Conservation (phyloP, 2,888 invertebrate genomes). For the Leptopilina myrica region DNA sequence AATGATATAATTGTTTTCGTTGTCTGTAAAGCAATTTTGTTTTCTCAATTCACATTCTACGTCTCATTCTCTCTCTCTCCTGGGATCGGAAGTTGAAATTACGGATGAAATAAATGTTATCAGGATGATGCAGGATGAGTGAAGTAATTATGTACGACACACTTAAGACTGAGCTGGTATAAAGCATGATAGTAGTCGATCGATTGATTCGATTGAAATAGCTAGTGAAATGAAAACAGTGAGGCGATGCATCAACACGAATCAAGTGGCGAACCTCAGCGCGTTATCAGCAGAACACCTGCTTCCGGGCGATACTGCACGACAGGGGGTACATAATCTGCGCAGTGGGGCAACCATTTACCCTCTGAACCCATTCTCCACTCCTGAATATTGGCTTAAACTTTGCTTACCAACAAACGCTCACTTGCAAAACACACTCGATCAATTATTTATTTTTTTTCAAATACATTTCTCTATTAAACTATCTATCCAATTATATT, state of each 20-base stretch:
- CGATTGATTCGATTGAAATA: conserved; percentile 30
- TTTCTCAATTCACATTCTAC: too few species aligned
- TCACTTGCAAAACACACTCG: not conserved
- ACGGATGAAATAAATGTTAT: conserved; percentile 8
- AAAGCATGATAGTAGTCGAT: conserved; percentile 7
- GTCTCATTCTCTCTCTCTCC: too few species aligned
- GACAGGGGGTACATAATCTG: conserved; percentile 49
- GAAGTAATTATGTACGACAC: conserved; percentile 22
- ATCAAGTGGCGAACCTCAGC: conserved; percentile 49
- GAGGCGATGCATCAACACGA: conserved; percentile 42
- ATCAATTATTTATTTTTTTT: not conserved
- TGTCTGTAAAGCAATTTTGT: too few species aligned
- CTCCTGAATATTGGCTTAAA: conserved; percentile 20
- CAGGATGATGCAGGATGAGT: conserved; percentile 4
- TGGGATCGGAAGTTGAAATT: not conserved
- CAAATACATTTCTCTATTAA: too few species aligned
- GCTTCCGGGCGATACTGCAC: conserved; percentile 54
- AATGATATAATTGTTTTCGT: too few species aligned
- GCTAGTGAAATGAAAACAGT: conserved; percentile 27
- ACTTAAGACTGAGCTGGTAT: conserved; percentile 13
- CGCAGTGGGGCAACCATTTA: conserved; percentile 20
- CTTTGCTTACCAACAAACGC: not conserved
- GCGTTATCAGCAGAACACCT: conserved; percentile 59
- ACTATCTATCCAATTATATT: too few species aligned
- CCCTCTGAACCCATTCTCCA: conserved; percentile 17